Evolutionary conservation across 2,888 invertebrate species (phyloP), one percentile per base, ranked within the genome.

Genomic region (Oscheius sp.): DNA sequence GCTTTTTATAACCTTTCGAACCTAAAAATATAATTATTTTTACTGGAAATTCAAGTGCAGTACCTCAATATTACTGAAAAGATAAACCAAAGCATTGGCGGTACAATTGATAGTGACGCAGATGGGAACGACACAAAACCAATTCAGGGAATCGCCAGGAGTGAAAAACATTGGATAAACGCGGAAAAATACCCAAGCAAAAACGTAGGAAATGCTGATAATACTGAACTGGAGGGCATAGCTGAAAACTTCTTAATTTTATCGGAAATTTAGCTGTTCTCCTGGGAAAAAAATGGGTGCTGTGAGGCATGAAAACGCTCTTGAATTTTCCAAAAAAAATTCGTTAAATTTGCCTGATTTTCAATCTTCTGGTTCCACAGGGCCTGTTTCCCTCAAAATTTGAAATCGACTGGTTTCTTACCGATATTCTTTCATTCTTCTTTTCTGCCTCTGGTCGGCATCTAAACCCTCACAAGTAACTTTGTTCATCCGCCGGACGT

Each of bases 141-240:
- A 77, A 69, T 74, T 72, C 5, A 72, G 55, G 23, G 64, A 64
- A 25, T 74, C 73, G 13, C 58, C 46, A 27, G 73, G 55, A 1
- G 76, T 76, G 12, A 81, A 75, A 2, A 75, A 43, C 12, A 75
- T n/a, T 3, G 81, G 81, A 41, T 76, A 79, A 0, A 78, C 56
- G 5, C 81, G 73, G 73, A 81, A 81, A 25, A 72, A 75, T 12
- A 79, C 76, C 81, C 81, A 81, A 12, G 75, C 64, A 27, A 78
- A 74, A 0, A 75, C 74, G 71, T 81, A 81, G 69, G 79, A 78
- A 25, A 76, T 49, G 25, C 77, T 76, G 69, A 81, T 79, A 41
- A 75, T 70, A 52, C 75, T 75, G 73, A 81, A 81, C 45, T 81
- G 81, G 56, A 79, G 74, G 21, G 81, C 81, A 41, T 79, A 78